Percentiles rank a stretch among this genome's conserved stretches.
phyloP scores from a whole-genome alignment of 2,113 vertebrate genomes.

The Xyliphius kryptos region DNA sequence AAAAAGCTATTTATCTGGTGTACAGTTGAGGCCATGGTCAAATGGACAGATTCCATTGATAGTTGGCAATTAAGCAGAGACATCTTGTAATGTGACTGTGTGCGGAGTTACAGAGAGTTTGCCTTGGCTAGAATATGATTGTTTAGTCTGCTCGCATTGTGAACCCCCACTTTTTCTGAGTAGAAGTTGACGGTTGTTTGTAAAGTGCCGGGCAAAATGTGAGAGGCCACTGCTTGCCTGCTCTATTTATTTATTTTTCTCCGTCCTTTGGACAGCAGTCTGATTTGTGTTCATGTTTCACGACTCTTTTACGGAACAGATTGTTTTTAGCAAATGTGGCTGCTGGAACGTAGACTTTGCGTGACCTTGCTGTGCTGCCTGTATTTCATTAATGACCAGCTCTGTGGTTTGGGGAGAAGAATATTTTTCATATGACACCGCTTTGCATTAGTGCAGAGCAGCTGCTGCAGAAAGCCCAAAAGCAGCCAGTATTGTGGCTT shows the following conservation, averaged over 20 bases:
- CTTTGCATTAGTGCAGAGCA: constrained; percentile 72
- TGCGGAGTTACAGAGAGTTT: constrained; percentile 81
- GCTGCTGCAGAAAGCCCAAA: constrained; percentile 92
- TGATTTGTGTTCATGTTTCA: constrained; percentile 90
- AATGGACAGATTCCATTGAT: constrained; percentile 80
- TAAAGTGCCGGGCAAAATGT: constrained; percentile 79
- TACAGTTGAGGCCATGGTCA: constrained; percentile 66
- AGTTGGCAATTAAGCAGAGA: constrained; percentile 73
- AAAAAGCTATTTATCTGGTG: constrained; percentile 54
- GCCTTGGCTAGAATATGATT: constrained; percentile 74
- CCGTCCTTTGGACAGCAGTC: constrained; percentile 78
- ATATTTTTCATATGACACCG: constrained; percentile 98
- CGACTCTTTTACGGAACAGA: constrained; percentile 64
- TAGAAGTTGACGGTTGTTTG: constrained; percentile 83
- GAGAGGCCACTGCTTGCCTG: constrained; percentile 66
- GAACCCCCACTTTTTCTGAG: constrained; percentile 73
- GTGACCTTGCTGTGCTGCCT: constrained; percentile 93
- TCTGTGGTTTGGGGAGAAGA: constrained; percentile 82
- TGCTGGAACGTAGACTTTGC: constrained; percentile 94
- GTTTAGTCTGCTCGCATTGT: constrained; percentile 91
- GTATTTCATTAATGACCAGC: constrained; percentile 96
- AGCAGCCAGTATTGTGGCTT: constrained; percentile 86
- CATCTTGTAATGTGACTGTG: constrained; percentile 67
- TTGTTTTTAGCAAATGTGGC: constrained; percentile 69
- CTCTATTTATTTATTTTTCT: constrained; percentile 72